phyloP scores from a whole-genome alignment of 2,113 vertebrate genomes.

The Crotalus helleri region DNA sequence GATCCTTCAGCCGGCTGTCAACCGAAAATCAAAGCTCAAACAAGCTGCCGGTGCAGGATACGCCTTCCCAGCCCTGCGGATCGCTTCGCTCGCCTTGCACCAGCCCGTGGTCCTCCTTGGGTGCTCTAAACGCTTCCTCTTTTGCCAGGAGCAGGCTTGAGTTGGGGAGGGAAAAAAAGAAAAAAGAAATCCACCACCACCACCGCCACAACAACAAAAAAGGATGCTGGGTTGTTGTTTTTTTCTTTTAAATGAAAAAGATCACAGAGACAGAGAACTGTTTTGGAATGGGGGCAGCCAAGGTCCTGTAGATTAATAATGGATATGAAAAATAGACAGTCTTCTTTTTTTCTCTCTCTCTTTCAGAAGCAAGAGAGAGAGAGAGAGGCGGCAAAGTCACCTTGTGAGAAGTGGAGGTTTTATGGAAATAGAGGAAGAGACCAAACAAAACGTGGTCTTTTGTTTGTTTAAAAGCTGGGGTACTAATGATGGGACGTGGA shows the following conservation, averaged over 20 bases:
- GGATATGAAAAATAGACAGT: slow-evolving; percentile 15
- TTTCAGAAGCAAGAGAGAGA: not conserved
- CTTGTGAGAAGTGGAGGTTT: slow-evolving; percentile 27
- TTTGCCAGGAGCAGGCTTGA: not conserved
- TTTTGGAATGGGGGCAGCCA: slow-evolving; percentile 16
- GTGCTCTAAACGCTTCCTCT: rapidly evolving
- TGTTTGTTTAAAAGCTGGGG: not conserved
- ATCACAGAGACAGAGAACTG: not conserved
- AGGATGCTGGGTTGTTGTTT: not conserved
- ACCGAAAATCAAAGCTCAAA: slow-evolving; percentile 61
- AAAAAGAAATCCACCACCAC: too few relatives aligned
- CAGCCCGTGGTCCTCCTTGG: not conserved
- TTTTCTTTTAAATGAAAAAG: not conserved
- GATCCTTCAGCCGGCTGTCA: slow-evolving; percentile 65
- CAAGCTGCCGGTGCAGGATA: slow-evolving; percentile 34
- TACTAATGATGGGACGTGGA: rapidly evolving
- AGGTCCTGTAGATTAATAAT: slow-evolving; percentile 30
- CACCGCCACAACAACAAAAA: too few relatives aligned
- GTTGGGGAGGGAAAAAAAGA: not conserved
- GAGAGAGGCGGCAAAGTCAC: slow-evolving; percentile 43
- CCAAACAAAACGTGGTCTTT: not conserved
- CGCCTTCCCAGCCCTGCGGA: not conserved
- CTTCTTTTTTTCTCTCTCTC: not conserved
- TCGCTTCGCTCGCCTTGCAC: not conserved
- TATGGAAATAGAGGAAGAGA: not conserved